Conservation (phyloP, 2,888 invertebrate species). For the Aporophyla lueneburgensis region DNA sequence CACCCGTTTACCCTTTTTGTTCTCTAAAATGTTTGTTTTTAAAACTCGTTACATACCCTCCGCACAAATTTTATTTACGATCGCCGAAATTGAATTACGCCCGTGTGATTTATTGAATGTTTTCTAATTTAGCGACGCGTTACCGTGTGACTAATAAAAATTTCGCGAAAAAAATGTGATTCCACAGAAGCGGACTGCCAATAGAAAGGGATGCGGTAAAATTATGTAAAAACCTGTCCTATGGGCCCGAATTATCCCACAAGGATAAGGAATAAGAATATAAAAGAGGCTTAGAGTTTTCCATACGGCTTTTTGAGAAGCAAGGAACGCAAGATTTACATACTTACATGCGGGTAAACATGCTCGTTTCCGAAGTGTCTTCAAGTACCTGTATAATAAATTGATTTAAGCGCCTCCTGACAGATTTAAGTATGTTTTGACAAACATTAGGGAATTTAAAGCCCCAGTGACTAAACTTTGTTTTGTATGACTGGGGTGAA, state of each 20-base stretch:
- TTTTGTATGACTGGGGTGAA: constrained; percentile 75
- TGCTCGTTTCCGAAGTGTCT: constrained; percentile 83
- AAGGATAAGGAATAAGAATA: constrained; percentile 89
- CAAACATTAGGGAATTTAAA: constrained; percentile 89
- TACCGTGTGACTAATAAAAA: constrained; percentile 81
- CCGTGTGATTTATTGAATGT: constrained; percentile 86
- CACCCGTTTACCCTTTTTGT: constrained; percentile 83
- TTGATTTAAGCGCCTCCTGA: constrained; percentile 89
- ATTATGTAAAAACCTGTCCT: constrained; percentile 90
- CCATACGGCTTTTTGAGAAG: constrained; percentile 87
- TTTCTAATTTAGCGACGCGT: constrained; percentile 82
- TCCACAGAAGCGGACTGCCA: constrained; percentile 73
- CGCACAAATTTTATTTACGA: constrained; percentile 85
- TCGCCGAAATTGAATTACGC: constrained; percentile 82
- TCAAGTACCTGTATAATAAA: constrained; percentile 88
- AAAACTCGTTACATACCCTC: constrained; percentile 84
- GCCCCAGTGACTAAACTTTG: constrained; percentile 85
- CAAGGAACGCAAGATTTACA: constrained; percentile 87
- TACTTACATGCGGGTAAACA: constrained; percentile 85
- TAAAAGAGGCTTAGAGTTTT: constrained; percentile 89
- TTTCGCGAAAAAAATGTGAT: constrained; percentile 75
- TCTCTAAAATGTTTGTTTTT: constrained; percentile 86
- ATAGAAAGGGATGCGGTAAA: constrained; percentile 85
- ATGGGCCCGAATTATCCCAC: constrained; percentile 89
- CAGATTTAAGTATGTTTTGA: constrained; percentile 89